Conservation (phyloP, 2,888 invertebrate species). For the Bombylius discolor region DNA sequence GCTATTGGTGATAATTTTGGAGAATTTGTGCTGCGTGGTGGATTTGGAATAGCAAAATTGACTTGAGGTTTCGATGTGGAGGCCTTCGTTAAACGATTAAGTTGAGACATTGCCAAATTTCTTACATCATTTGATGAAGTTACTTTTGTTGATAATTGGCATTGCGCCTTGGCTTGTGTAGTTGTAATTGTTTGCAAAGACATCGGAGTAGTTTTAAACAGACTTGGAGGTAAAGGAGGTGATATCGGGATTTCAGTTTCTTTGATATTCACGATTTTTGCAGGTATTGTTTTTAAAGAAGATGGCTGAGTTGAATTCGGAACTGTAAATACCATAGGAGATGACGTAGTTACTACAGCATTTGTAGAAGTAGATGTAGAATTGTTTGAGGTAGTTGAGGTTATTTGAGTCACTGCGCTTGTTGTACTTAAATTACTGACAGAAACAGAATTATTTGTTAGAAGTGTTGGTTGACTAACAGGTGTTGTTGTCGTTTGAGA, state of each 20-base stretch:
- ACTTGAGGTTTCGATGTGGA: background rate
- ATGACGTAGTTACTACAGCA: background rate
- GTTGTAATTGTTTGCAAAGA: slow-evolving; percentile 17
- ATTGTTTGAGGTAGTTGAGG: background rate
- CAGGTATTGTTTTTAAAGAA: slow-evolving; percentile 9
- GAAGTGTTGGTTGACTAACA: background rate
- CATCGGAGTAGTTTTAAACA: slow-evolving; percentile 28
- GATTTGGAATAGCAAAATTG: slow-evolving; percentile 28
- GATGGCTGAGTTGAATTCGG: background rate
- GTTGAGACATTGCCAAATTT: background rate
- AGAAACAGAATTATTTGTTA: background rate
- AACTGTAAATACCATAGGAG: background rate
- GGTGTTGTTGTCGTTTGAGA: background rate
- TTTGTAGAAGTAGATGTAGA: background rate
- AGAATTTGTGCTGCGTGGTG: slow-evolving; percentile 19
- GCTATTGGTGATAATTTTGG: slow-evolving; percentile 22
- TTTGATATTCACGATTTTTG: slow-evolving; percentile 19
- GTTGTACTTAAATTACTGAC: background rate
- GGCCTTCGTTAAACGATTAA: slow-evolving; percentile 3
- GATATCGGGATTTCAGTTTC: slow-evolving; percentile 26
- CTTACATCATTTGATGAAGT: slow-evolving; percentile 1
- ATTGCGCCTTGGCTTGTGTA: background rate
- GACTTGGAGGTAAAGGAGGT: slow-evolving; percentile 32
- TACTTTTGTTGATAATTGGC: slow-evolving; percentile 3
- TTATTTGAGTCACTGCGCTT: slow-evolving; percentile 1